Base-by-base conservation (phyloP, 2,888 invertebrate genomes). In the Branchipolynoe longqiensis region DNA sequence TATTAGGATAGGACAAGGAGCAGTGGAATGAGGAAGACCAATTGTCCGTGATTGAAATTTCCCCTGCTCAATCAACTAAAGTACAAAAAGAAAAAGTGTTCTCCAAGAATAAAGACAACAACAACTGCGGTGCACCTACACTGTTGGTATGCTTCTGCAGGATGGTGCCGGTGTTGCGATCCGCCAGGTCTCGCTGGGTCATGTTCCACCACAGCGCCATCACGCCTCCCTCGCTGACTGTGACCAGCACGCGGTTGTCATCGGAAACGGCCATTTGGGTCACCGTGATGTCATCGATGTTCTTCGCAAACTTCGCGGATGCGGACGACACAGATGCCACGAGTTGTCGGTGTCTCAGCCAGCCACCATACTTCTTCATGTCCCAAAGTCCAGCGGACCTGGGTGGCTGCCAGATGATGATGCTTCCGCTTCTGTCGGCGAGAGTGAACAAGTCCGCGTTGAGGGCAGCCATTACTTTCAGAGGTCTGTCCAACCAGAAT, bases 341-440 rank as follows among this genome's bases (percentile, higher is more conserved):
- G 3, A 69, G 69, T 8, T 12, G 6, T 22, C 14, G 22, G 38
- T 69, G 69, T n/a, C 28, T n/a, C 78, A 78, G 28, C 78, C 78
- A 78, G 48, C 48, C 48, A 1, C 54, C 28, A 28, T 78, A 78
- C n/a, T 41, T 78, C 48, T 41, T 78, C 78, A 78, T 78, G 28
- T 78, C 48, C 4, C 3, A 48, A 22, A 78, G 25, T 48, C 78
- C 78, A 18, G 33, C 28, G 1, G 54, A 22, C 31, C 48, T 78
- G 18, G 78, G 78, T 40, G 78, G 78, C 28, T 78, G 78, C 78
- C 78, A 78, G 1, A 78, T 14, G 12, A 78, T 48, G 48, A 78
- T 28, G 14, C 6, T 28, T 2, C 54, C 54, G 25, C 48, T 22
- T n/a, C n/a, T n/a, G 0, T 22, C 78, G 3, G 12, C 28, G 2